Percentiles rank a stretch among this genome's conserved stretches.
phyloP scores from a whole-genome alignment of 64 coral and sea anemone genomes.

The Porites australiensis region DNA sequence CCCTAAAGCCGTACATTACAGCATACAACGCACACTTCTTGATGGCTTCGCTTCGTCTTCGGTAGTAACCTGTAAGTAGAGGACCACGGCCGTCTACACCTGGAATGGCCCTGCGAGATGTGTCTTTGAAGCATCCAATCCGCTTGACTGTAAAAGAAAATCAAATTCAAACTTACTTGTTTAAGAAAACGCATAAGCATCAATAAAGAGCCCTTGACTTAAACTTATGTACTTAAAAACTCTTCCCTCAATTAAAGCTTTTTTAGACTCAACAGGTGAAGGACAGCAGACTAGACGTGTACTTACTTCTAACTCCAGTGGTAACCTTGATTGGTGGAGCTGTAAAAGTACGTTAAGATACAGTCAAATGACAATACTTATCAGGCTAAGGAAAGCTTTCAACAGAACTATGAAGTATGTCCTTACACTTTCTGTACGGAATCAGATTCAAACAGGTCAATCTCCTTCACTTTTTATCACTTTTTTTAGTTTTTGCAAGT shows the following conservation, averaged over 20 bases:
- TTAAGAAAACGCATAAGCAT: background rate
- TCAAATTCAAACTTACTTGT: background rate
- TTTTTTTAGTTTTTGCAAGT: too few relatives aligned
- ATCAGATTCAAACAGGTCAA: too few relatives aligned
- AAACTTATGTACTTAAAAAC: too few relatives aligned
- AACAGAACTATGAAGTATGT: background rate
- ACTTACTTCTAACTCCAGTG: conserved; percentile 33
- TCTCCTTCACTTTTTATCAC: too few relatives aligned
- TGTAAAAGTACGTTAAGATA: background rate
- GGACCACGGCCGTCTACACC: conserved; percentile 34
- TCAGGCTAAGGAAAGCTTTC: too few relatives aligned
- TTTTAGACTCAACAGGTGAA: too few relatives aligned
- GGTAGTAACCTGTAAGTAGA: conserved; percentile 29
- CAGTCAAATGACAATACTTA: too few relatives aligned
- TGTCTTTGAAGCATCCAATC: conserved; percentile 58
- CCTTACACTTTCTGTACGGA: too few relatives aligned
- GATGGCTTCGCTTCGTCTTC: conserved; percentile 31
- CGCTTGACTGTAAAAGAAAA: background rate
- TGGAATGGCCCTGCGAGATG: conserved; percentile 34
- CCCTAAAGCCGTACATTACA: conserved; percentile 39
- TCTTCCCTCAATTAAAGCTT: too few relatives aligned
- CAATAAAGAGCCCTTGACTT: too few relatives aligned
- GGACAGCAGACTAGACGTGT: background rate
- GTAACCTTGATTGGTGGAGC: conserved; percentile 42
- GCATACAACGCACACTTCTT: conserved; percentile 49